Evolutionary conservation across 2,113 vertebrate species (phyloP).

Genomic region (Camelus bactrianus): DNA sequence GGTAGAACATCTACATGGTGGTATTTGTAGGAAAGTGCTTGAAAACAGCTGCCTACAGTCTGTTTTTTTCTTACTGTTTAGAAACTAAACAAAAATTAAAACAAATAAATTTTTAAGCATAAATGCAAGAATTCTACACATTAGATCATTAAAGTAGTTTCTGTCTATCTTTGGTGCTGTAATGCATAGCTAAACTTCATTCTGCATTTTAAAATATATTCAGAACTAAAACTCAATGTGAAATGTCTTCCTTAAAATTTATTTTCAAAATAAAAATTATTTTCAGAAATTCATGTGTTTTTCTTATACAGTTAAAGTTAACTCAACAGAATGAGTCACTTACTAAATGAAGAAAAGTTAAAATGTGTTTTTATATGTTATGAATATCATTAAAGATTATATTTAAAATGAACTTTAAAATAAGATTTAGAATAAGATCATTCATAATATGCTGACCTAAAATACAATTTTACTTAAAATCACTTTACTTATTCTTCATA

Average conservation of each 20-base stretch:
- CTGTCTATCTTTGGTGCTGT: not conserved
- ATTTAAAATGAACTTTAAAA: slow-evolving; percentile 28
- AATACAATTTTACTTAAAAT: slow-evolving; percentile 49
- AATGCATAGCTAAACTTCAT: not conserved
- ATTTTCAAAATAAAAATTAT: not conserved
- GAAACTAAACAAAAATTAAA: slow-evolving; percentile 37
- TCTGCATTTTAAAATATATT: slow-evolving; percentile 3
- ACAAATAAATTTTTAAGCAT: not conserved
- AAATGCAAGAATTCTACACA: slow-evolving; percentile 8
- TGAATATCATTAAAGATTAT: slow-evolving; percentile 22
- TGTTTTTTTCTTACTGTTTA: not conserved
- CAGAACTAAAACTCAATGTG: not conserved
- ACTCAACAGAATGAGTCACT: not conserved
- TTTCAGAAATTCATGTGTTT: not conserved
- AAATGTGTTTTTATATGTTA: slow-evolving; percentile 6
- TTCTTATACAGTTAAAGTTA: not conserved
- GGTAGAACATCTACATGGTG: not conserved
- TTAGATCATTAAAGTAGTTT: not conserved
- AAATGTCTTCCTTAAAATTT: slow-evolving; percentile 27
- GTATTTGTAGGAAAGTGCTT: not conserved
- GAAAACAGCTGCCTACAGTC: not conserved
- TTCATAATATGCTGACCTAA: slow-evolving; percentile 8
- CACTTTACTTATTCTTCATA: not conserved
- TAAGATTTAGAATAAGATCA: slow-evolving; percentile 11
- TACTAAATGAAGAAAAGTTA: not conserved